Evolutionary conservation across 2,888 invertebrate species (phyloP).

Genomic region (Oscheius sp.): DNA sequence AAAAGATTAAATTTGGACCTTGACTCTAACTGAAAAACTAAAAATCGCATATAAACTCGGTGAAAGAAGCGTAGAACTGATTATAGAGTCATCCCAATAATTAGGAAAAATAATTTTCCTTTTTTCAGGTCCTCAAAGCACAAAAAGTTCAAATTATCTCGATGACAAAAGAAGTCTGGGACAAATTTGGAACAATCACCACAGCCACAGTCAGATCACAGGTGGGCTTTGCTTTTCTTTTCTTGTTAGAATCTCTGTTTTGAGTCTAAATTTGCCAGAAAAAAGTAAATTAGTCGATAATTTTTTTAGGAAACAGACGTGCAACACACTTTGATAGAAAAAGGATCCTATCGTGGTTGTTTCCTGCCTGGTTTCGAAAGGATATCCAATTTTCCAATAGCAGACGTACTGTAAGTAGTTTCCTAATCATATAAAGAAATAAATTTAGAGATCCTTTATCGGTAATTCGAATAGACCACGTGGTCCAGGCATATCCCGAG

Average conservation of each 20-base stretch:
- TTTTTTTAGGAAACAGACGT: slow-evolving; percentile 55
- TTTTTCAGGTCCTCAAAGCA: neutral
- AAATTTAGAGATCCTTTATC: slow-evolving; percentile 77
- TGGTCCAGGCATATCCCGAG: slow-evolving; percentile 96
- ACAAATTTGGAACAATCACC: slow-evolving; percentile 2
- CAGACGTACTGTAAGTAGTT: slow-evolving; percentile 48
- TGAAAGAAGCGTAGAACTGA: no score
- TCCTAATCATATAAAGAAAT: neutral
- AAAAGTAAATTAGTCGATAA: no score
- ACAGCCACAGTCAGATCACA: slow-evolving; percentile 10
- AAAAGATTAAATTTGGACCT: no score
- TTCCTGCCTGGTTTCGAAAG: slow-evolving; percentile 86
- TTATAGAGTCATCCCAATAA: no score
- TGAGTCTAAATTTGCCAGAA: no score
- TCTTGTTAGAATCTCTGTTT: no score
- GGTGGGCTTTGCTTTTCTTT: neutral
- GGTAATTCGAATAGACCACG: slow-evolving; percentile 91
- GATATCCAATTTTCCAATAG: slow-evolving; percentile 48
- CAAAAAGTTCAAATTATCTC: slow-evolving; percentile 6
- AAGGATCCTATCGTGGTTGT: slow-evolving; percentile 82
- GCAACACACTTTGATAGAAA: slow-evolving; percentile 74
- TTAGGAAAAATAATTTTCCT: neutral
- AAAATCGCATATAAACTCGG: no score
- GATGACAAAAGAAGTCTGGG: neutral
- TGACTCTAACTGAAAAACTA: no score